A percentile compares a stretch with the other conserved stretches of the same genome.
Evolutionary conservation across 1,140 invertebrate genomes (phyloP).

Genomic region (Magallana gigas): DNA sequence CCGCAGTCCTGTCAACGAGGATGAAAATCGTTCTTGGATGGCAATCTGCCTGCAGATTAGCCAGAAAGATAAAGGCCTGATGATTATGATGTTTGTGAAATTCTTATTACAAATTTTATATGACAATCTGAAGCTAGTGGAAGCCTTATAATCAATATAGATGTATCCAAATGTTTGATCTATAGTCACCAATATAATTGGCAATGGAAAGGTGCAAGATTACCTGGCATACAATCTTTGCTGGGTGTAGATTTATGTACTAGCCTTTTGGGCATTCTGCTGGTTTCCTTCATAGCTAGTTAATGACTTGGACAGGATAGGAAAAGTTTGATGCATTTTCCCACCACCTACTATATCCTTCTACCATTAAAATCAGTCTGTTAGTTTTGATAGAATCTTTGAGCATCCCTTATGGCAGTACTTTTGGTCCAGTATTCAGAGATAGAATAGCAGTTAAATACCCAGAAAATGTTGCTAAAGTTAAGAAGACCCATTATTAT

Average conservation of each 20-base stretch:
- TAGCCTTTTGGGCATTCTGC: neutral
- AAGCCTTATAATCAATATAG: neutral
- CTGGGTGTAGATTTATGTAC: conserved; percentile 20
- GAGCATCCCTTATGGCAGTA: too few species aligned
- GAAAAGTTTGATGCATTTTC: neutral
- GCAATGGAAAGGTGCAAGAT: neutral
- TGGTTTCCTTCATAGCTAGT: neutral
- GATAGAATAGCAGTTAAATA: too few species aligned
- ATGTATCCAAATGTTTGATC: conserved; percentile 11
- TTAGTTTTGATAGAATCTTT: too few species aligned
- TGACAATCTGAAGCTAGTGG: neutral
- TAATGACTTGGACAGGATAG: neutral
- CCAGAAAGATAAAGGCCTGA: neutral
- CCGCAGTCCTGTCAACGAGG: neutral
- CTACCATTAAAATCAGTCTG: too few species aligned
- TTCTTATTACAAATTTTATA: neutral
- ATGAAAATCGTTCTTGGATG: neutral
- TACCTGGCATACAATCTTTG: neutral
- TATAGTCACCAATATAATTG: conserved; percentile 15
- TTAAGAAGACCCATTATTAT: too few species aligned
- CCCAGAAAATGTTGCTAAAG: too few species aligned
- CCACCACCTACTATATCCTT: neutral
- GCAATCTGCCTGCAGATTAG: conserved; percentile 23
- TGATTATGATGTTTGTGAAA: conserved; percentile 16
- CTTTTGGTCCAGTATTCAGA: too few species aligned